Evolutionary conservation across 2,888 invertebrate species (phyloP), one percentile per base, ranked within the genome.

Genomic region (Chouioia cunea): DNA sequence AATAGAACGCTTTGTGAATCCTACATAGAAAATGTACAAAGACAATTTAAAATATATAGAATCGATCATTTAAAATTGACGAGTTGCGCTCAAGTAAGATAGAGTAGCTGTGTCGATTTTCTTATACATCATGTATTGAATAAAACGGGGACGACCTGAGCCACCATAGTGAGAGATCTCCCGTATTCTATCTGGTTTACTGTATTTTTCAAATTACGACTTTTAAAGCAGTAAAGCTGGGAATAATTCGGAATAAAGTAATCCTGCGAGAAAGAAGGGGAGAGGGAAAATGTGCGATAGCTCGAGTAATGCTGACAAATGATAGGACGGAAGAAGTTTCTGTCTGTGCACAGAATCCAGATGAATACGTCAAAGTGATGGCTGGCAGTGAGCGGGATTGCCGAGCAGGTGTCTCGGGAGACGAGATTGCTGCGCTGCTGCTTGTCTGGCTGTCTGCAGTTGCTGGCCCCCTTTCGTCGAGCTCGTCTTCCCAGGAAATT

Each of bases 341-440:
- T 22, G n/a, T 36, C 36, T n/a, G 46, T 23, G 16, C 43, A 43
- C 16, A 64, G 50, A 69, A 69, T 57, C 64, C 52, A 54, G 58
- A 65, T 70, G 70, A 65, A 70, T 70, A 60, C 56, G 64, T 75
- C 74, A 74, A 72, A 70, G 71, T 76, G 76, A 76, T 70, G 58
- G 60, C 18, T 58, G 14, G n/a, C 57, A 57, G 63, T 68, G 46
- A 20, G 48, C 44, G 44, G 18, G 22, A 67, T 59, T 67, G 36
- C 18, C 43, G 53, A 16, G 48, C 65, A 70, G 54, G 65, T 56
- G 65, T 70, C 47, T 36, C 65, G 23, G n/a, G 50, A 52, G 62
- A 58, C 44, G n/a, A 18, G 46, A 53, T 47, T 27, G 15, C 48
- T 47, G 22, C 62, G 50, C 43, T 16, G 2, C 36, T 36, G 6